Conservation (phyloP, 2,888 invertebrate genomes). For the Blomia tropicalis region DNA sequence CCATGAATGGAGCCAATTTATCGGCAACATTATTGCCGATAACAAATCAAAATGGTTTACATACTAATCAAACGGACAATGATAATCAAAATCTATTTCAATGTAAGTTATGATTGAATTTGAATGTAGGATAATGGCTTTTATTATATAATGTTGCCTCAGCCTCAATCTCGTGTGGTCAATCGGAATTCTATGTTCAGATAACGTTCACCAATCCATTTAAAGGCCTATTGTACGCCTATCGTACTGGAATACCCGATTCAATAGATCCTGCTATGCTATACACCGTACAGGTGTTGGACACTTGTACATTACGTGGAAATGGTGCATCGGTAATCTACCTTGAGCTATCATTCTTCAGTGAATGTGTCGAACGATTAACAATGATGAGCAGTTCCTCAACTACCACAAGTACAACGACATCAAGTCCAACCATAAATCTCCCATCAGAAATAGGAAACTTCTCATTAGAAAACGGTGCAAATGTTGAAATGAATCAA, state of each 20-base stretch:
- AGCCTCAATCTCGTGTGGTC: conserved; percentile 28
- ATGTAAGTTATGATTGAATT: conserved; percentile 15
- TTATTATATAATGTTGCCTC: too few relatives aligned
- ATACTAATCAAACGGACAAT: too few relatives aligned
- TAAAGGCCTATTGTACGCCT: conserved; percentile 53
- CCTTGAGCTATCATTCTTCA: conserved; percentile 10
- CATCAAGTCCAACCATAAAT: too few relatives aligned
- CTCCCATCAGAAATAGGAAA: too few relatives aligned
- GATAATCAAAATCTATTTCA: conserved; percentile 7
- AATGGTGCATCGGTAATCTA: conserved; percentile 9
- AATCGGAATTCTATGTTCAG: conserved; percentile 27
- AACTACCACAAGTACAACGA: not conserved
- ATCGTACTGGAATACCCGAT: not conserved
- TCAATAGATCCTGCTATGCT: not conserved
- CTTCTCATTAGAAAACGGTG: too few relatives aligned
- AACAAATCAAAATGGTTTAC: too few relatives aligned
- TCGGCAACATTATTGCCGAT: too few relatives aligned
- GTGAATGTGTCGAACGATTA: conserved; percentile 12
- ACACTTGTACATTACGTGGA: conserved; percentile 13
- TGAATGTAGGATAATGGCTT: too few relatives aligned
- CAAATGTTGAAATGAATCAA: too few relatives aligned
- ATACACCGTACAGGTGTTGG: not conserved
- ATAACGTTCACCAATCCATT: conserved; percentile 37
- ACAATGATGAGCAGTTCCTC: not conserved
- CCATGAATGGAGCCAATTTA: too few relatives aligned